Percentiles rank a stretch among this genome's conserved stretches.
Conservation (phyloP, 2,113 vertebrate genomes). For the Balaeniceps rex region DNA sequence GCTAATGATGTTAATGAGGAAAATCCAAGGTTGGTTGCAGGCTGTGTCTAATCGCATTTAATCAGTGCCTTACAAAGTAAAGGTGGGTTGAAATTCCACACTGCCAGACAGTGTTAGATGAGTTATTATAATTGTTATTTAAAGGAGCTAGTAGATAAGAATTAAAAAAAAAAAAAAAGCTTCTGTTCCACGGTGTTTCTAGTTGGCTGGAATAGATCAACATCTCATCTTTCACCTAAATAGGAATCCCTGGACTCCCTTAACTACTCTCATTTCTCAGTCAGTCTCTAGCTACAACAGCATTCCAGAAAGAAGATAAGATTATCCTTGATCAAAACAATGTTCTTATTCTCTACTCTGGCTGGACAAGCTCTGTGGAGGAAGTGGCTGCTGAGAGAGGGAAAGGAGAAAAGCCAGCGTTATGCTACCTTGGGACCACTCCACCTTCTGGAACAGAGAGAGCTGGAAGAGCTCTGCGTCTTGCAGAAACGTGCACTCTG, state of each 20-base stretch:
- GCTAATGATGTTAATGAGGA: neutral
- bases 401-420: neutral
- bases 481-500: neutral
- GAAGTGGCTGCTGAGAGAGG: constrained; percentile 26
- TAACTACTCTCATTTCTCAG: constrained; percentile 4
- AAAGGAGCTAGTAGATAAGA: neutral
- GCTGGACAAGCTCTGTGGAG: neutral
- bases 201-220: neutral
- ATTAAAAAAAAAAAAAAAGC: neutral
- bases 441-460: neutral
- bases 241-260: constrained; percentile 22
- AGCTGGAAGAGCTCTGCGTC: neutral
- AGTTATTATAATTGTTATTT: neutral
- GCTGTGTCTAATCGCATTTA: neutral
- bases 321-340: constrained; percentile 52
- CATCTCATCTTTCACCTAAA: constrained; percentile 51
- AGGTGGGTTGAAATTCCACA: neutral
- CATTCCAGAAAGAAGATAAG: constrained; percentile 51
- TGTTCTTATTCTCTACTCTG: constrained; percentile 22
- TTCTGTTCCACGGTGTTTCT: constrained; percentile 22
- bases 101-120: neutral
- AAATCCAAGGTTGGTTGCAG: neutral
- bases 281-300: constrained; percentile 33
- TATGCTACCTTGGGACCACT: neutral
- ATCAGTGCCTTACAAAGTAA: neutral